These are phyloP conservation scores for Malurus alboscapulatus DNA, from an alignment of 2,113 vertebrate genomes.

Conservation along the genomic window DNA sequence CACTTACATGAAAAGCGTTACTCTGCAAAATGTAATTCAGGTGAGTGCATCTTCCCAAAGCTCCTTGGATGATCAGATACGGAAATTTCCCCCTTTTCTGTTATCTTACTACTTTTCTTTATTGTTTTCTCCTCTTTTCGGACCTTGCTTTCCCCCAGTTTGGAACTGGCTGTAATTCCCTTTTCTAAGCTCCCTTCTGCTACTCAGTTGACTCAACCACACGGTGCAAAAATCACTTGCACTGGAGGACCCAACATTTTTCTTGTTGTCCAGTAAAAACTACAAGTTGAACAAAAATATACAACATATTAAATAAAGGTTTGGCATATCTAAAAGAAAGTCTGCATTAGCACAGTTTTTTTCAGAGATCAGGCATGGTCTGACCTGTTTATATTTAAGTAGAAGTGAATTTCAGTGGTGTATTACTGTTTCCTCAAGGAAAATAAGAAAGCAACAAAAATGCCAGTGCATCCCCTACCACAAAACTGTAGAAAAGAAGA, in stretches of 20 bases:
- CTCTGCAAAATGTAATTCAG: not conserved
- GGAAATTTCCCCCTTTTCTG: not conserved
- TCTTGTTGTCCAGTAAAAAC: not conserved
- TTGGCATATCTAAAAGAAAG: not conserved
- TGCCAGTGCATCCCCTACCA: fast-evolving
- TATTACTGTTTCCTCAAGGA: not conserved
- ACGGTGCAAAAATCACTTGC: not conserved
- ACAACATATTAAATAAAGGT: not conserved
- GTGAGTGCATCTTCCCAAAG: not conserved
- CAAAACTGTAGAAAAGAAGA: not conserved
- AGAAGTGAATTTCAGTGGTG: not conserved
- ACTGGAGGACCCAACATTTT: not conserved
- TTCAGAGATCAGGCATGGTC: not conserved
- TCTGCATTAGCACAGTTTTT: not conserved
- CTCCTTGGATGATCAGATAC: fast-evolving
- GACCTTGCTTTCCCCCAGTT: fast-evolving
- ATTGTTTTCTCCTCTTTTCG: not conserved
- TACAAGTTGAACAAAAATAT: not conserved
- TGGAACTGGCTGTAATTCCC: not conserved
- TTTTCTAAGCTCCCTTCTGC: not conserved
- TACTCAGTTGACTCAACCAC: not conserved
- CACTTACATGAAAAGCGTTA: fast-evolving
- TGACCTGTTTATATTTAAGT: not conserved
- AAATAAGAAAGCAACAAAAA: not conserved
- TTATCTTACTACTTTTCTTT: not conserved